phyloP scores from a whole-genome alignment of 2,797 vertebrate genomes.

The Epinephelus malabaricus region DNA sequence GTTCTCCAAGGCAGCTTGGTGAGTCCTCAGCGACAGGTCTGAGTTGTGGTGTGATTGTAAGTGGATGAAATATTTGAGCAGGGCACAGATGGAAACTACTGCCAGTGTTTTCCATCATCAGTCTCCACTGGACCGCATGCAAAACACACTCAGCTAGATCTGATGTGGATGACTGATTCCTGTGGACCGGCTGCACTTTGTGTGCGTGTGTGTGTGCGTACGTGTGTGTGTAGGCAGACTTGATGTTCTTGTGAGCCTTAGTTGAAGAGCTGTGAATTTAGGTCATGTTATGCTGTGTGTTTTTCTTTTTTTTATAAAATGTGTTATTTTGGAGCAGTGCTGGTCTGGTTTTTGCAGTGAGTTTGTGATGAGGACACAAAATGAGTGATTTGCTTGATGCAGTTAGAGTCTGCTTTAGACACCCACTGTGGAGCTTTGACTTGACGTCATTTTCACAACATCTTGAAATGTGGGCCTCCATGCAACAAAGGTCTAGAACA shows the following conservation, averaged over 20 bases:
- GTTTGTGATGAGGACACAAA: background rate
- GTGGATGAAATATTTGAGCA: conserved; percentile 26
- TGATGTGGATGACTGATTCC: conserved; percentile 54
- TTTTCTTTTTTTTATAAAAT: conserved; percentile 10
- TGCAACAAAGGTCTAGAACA: background rate
- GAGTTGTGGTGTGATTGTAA: background rate
- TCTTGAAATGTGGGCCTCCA: background rate
- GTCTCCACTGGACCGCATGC: conserved; percentile 35
- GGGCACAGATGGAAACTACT: conserved; percentile 45
- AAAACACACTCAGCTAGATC: conserved; percentile 37
- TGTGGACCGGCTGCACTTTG: conserved; percentile 22
- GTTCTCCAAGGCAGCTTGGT: background rate
- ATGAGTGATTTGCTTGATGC: background rate
- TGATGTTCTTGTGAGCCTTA: conserved; percentile 24
- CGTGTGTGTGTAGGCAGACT: conserved; percentile 12
- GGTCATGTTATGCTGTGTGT: conserved; percentile 28
- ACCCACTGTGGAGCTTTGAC: conserved; percentile 14
- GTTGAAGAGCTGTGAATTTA: conserved; percentile 38
- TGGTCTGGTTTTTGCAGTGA: background rate
- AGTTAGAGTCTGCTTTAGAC: background rate
- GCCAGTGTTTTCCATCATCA: conserved; percentile 53
- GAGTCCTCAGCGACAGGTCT: background rate
- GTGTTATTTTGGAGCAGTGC: conserved; percentile 8
- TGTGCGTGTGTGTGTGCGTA: conserved; percentile 3
- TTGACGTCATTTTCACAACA: background rate